Conservation (phyloP, 2,888 invertebrate species). For the Pheosia gnoma region DNA sequence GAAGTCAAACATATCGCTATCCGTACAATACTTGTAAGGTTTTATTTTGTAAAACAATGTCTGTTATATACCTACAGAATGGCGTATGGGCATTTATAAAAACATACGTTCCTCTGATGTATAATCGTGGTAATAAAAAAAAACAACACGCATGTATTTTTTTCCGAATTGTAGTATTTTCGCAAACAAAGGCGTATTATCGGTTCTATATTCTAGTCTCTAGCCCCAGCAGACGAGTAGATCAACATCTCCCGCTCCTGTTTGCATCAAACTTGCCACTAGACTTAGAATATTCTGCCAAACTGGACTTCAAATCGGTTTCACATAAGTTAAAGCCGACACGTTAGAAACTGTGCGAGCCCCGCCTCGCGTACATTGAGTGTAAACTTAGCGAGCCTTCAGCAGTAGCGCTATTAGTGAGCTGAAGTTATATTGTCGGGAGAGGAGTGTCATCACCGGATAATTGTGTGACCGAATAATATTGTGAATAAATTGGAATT, state of each 20-base stretch:
- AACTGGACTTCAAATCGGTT: conserved; percentile 4
- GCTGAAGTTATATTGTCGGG: conserved; percentile 8
- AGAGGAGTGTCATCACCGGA: conserved; percentile 17
- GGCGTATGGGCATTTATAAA: too few species aligned
- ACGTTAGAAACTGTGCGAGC: conserved; percentile 9
- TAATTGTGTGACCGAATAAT: conserved; percentile 13
- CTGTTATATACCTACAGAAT: too few species aligned
- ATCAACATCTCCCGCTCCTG: not conserved
- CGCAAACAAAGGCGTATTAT: too few species aligned
- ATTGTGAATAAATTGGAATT: too few species aligned
- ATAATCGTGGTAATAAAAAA: too few species aligned
- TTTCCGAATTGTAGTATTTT: too few species aligned
- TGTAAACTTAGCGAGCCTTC: not conserved
- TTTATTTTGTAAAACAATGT: conserved; percentile 9
- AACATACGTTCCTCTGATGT: too few species aligned
- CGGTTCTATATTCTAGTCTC: too few species aligned
- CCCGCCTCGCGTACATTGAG: not conserved
- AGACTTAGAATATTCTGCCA: not conserved
- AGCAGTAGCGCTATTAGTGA: conserved; percentile 18
- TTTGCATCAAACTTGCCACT: not conserved
- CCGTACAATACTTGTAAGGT: conserved; percentile 9
- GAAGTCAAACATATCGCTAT: conserved; percentile 10
- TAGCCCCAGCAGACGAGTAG: not conserved
- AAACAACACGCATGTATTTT: too few species aligned
- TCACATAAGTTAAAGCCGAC: not conserved